Evolutionary conservation across 2,888 invertebrate species (phyloP), one percentile per base, ranked within the genome.

Genomic region (Erpobdella octoculata): DNA sequence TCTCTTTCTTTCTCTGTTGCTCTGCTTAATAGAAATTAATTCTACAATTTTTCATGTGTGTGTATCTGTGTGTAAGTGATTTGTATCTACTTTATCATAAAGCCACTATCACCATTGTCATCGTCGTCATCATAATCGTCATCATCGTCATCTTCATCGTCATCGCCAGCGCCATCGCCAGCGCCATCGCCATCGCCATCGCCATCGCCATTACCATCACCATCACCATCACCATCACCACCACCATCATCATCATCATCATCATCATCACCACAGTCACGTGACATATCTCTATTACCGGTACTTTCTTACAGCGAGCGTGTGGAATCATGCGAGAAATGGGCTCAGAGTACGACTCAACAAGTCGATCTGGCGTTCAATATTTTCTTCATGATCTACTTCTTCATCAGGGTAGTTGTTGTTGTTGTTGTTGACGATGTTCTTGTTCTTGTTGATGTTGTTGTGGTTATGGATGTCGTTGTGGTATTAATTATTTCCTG

Each of bases 301-400:
- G n/a, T n/a, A n/a, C n/a, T n/a, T n/a, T n/a, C n/a, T 53, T 2
- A 53, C 73, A 78, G 76, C 31, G 75, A 78, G 36, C 72, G 76
- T 86, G 97, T 98, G 86, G 98, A 98, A 87, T 91, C 93, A 85
- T 98, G 98, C 88, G 92, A 92, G 87, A 90, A 92, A 85, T 98
- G 98, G 98, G 94, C 94, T 88, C 89, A 92, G 87, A 97, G 95
- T 88, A 92, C 94, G 86, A 97, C 97, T 87, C 98, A 99, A 89
- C 98, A 99, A 89, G 95, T 98, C 88, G 98, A 98, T 90, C 91
- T 99, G 89, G 97, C 97, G 88, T 98, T 99, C 91, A 98, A 98
- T 90, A 96, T 99, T 89, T 98, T 99, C 92, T 98, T 99, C 91
- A 96, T 99, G 92, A 95, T 99, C 88, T 99, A 99, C 90, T 98